Conservation (phyloP, 1,140 invertebrate genomes). For the Geopemphigus sp. region DNA sequence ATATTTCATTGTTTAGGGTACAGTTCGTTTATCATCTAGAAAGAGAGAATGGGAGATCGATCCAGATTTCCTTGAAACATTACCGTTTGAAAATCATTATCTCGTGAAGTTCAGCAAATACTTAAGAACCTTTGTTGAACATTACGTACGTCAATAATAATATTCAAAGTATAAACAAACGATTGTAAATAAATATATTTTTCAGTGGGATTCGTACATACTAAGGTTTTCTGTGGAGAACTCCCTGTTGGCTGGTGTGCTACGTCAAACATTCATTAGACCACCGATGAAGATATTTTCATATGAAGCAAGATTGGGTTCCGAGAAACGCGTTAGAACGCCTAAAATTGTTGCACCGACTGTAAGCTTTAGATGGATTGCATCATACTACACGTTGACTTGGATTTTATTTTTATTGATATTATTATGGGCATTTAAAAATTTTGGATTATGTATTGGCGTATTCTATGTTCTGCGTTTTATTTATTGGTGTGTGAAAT, state of each 20-base stretch:
- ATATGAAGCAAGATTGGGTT: slow-evolving; percentile 5
- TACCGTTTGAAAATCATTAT: slow-evolving; percentile 24
- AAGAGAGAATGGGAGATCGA: slow-evolving; percentile 42
- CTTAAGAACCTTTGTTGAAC: slow-evolving; percentile 21
- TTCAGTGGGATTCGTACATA: slow-evolving; percentile 9
- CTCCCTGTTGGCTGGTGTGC: not conserved
- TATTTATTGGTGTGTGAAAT: slow-evolving; percentile 23
- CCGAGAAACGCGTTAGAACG: slow-evolving; percentile 19
- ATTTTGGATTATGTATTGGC: not conserved
- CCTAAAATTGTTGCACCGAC: slow-evolving; percentile 16
- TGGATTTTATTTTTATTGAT: slow-evolving; percentile 30
- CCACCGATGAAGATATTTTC: slow-evolving; percentile 32
- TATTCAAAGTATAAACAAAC: not conserved
- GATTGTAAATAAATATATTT: not conserved
- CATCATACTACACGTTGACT: slow-evolving; percentile 1
- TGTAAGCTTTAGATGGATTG: slow-evolving; percentile 17
- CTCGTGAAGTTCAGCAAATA: slow-evolving; percentile 25
- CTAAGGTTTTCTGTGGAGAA: not conserved
- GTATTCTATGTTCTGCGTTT: not conserved
- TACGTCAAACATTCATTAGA: slow-evolving; percentile 16
- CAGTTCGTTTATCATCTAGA: not conserved
- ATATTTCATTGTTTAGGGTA: not conserved
- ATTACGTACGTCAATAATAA: not conserved
- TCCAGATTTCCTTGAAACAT: slow-evolving; percentile 7
- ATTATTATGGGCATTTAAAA: not conserved